These are phyloP conservation scores for Epicampocera succincta DNA, from an alignment of 2,888 invertebrate genomes.

Conservation along the genomic window DNA sequence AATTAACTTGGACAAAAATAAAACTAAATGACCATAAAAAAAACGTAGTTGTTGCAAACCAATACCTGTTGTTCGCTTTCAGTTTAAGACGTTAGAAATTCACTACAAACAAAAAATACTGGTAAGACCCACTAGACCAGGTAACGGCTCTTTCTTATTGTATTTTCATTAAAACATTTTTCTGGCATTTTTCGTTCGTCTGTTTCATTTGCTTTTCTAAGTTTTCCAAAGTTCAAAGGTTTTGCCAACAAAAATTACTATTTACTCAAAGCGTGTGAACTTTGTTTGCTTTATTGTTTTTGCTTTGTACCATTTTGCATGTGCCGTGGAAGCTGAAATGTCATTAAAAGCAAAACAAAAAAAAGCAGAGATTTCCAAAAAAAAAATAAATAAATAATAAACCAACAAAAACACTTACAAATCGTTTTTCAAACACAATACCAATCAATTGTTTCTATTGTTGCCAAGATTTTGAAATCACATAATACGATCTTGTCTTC, in stretches of 20 bases:
- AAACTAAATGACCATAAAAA: slow-evolving; percentile 58
- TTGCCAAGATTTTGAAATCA: not conserved
- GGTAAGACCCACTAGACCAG: slow-evolving; percentile 2
- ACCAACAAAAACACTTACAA: slow-evolving; percentile 17
- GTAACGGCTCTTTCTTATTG: not conserved
- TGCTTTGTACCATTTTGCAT: not conserved
- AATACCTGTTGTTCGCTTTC: slow-evolving; percentile 53
- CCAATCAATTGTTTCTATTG: not conserved
- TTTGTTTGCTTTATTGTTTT: slow-evolving; percentile 10
- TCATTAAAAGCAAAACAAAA: not conserved
- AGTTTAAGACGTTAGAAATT: slow-evolving; percentile 53
- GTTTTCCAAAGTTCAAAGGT: slow-evolving; percentile 50
- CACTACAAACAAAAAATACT: slow-evolving; percentile 4
- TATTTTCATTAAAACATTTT: not conserved
- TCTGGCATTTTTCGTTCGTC: not conserved
- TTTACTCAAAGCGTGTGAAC: slow-evolving; percentile 55
- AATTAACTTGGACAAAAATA: slow-evolving; percentile 1
- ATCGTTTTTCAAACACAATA: not conserved
- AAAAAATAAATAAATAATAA: too few relatives aligned
- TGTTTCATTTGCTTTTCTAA: slow-evolving; percentile 1
- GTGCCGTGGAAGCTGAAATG: slow-evolving; percentile 6
- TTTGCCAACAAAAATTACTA: not conserved
- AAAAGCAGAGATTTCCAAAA: not conserved
- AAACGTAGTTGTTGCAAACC: slow-evolving; percentile 28
- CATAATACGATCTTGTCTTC: not conserved